Evolutionary conservation across 2,113 vertebrate genomes (phyloP).

Genomic region (Equus quagga): DNA sequence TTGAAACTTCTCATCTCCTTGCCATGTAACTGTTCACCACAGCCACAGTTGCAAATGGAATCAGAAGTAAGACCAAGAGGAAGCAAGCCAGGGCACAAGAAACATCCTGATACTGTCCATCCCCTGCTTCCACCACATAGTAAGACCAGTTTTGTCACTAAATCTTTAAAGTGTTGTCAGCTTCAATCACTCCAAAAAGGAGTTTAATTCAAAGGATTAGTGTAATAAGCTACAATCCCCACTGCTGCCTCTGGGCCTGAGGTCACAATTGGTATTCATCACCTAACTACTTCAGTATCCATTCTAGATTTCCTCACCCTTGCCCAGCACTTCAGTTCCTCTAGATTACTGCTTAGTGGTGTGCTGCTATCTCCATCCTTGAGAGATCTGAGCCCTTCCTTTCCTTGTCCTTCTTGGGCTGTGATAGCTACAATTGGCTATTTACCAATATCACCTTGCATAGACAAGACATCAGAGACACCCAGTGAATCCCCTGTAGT

Average conservation of each 20-base stretch:
- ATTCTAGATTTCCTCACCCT: not conserved
- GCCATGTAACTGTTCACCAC: not conserved
- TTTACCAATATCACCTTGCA: constrained; percentile 10
- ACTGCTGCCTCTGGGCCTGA: not conserved
- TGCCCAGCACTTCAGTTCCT: not conserved
- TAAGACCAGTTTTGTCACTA: not conserved
- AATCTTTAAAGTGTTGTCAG: not conserved
- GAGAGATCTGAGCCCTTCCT: not conserved
- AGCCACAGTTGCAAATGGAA: not conserved
- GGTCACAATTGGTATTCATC: not conserved
- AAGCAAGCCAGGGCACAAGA: not conserved
- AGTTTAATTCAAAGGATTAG: not conserved
- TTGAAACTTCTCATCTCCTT: not conserved
- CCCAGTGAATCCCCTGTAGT: not conserved
- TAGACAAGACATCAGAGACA: not conserved
- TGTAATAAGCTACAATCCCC: not conserved
- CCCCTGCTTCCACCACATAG: not conserved
- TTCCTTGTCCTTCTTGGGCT: not conserved
- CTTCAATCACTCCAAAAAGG: not conserved
- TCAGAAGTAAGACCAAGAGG: not conserved
- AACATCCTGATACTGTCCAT: not conserved
- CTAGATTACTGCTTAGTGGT: not conserved
- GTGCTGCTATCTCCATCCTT: not conserved
- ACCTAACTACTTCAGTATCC: not conserved
- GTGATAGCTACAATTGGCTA: not conserved